phyloP scores from a whole-genome alignment of 2,113 vertebrate species.

The Beaufortia kweichowensis region DNA sequence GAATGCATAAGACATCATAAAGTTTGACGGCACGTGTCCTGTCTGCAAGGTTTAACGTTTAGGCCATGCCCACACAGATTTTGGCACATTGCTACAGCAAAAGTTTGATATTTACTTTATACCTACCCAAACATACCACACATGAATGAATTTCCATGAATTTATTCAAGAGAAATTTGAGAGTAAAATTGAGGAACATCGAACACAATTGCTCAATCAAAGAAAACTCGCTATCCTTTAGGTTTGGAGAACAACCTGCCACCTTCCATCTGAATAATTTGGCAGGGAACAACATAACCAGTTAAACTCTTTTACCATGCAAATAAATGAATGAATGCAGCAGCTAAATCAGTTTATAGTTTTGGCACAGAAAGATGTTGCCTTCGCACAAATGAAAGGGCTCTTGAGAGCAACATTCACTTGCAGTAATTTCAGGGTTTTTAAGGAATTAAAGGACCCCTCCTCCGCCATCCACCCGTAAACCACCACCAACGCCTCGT shows the following conservation, averaged over 20 bases:
- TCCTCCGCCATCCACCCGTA: constrained; percentile 3
- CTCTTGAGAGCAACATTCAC: constrained; percentile 49
- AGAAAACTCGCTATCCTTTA: too few species aligned
- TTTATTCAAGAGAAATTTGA: too few species aligned
- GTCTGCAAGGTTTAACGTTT: background rate
- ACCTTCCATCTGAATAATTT: background rate
- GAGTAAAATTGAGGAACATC: too few species aligned
- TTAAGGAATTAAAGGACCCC: constrained; percentile 56
- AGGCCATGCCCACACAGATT: background rate
- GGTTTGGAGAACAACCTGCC: background rate
- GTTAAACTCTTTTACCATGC: constrained; percentile 15
- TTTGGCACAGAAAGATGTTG: constrained; percentile 51
- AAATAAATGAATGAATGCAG: too few species aligned
- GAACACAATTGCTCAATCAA: too few species aligned
- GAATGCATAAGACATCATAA: background rate
- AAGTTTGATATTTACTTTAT: too few species aligned
- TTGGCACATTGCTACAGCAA: background rate
- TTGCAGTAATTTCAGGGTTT: constrained; percentile 64
- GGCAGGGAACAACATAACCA: background rate
- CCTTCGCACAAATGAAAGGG: constrained; percentile 62
- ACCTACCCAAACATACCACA: too few species aligned
- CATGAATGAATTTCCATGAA: background rate
- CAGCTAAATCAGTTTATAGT: constrained; percentile 60
- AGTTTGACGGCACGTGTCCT: background rate
- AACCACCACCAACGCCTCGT: constrained; percentile 20